Base-by-base conservation (phyloP, 1,140 invertebrate genomes). In the Liolophura sinensis region DNA sequence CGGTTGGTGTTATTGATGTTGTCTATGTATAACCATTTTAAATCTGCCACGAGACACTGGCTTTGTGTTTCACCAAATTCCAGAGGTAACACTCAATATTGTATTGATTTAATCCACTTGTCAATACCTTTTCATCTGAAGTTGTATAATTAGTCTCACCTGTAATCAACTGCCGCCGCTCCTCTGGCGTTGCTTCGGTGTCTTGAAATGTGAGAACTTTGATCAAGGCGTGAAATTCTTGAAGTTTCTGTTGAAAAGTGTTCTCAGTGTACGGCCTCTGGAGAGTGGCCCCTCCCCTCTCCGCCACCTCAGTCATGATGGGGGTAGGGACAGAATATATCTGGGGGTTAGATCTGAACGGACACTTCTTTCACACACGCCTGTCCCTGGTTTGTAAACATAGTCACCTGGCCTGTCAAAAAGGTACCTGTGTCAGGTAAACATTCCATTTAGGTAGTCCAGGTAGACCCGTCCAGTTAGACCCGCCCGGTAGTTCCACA, bases 81-180 rank as follows among this genome's bases (percentile, higher is more conserved):
- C 31, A 40, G 9, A 40, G 3, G 3, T 40, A 40, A 40, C 31
- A 40, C 31, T 40, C 31, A 5, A 3, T 40, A 5, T 40, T 40
- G 31, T 40, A 5, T 40, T 40, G 31, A 9, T 9, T 40, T 40
- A 5, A 40, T 40, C 9, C 9, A 9, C 31, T 9, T 40, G 31
- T 40, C 9, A 40, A 5, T 5, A 5, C 31, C 31, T 40, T 40
- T 40, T 3, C 31, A 40, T 40, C 31, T 52, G 52, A 20, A 46
- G n/a, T 24, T 18, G 24, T 12, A 54, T 11, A 55, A 11, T 20
- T 27, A 16, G 16, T 22, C 22, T 58, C 73, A 83, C 82, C 82
- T 75, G 79, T 75, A n/a, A 83, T 83, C 76, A 80, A 72, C 56
- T 82, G 80, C 20, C 82, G 62, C 46, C 78, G 64, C 60, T 81